Base-by-base conservation (phyloP, 2,113 vertebrate genomes). In the Odontesthes bonariensis region DNA sequence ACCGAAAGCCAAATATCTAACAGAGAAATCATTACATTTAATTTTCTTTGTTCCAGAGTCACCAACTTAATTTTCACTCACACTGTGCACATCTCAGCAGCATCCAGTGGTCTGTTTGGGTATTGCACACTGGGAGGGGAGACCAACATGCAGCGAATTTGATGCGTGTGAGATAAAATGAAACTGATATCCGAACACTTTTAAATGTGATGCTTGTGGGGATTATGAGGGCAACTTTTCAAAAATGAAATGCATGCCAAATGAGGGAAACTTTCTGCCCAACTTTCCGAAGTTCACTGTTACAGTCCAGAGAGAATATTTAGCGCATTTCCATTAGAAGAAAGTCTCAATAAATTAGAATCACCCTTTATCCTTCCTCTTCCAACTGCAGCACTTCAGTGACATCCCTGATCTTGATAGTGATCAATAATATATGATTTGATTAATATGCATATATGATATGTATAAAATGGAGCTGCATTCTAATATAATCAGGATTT, bases 391-490 rank as follows among this genome's bases (percentile, higher is more conserved):
- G 76, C 67, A 55, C 64, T 85, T 77, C 75, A 77, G 22, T 86
- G 85, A 86, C 69, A 85, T 75, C 62, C 81, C 51, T 4, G 22
- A 79, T 81, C 51, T 69, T 79, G 88, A 87, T 75, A 84, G n/a
- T 82, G 53, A 89, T 91, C 73, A 86, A 89, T 92, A 84, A 88
- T 87, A 69, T 6, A 90, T 85, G 23, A 49, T 52, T 61, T 8
- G 62, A 80, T 82, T 62, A 66, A 73, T 67, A 67, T 85, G 67
- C 53, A 77, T 80, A 72, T 69, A 38, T 64, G 23, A 73, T 67
- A 67, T 77, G 52, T 86, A 49, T 69, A 47, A 56, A 58, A 69
- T 52, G 61, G 65, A 75, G 20, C 40, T 74, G 2, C 1, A 22
- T 57, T 74, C 75, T 70, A 64, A 55, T 53, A 47, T 46, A 14